A percentile compares a stretch with the other conserved stretches of the same genome.
These are phyloP conservation scores for Sphaerodactylus townsendi DNA, from an alignment of 2,113 vertebrate genomes.

Conservation along the genomic window DNA sequence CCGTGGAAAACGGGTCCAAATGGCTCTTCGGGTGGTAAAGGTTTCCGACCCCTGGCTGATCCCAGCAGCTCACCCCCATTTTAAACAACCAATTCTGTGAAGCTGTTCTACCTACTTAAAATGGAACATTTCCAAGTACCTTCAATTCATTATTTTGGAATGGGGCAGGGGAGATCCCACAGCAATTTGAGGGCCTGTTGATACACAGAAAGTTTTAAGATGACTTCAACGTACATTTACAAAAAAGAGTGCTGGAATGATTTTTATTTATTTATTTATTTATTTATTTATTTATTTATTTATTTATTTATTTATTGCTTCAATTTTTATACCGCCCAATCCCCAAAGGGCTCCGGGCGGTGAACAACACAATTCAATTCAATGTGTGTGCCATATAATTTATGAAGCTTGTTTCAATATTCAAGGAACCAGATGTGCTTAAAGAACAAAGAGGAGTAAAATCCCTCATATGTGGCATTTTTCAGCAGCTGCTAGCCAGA, in stretches of 20 bases:
- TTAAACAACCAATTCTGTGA: background rate
- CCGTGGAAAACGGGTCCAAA: no score
- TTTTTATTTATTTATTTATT: no score
- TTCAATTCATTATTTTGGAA: background rate
- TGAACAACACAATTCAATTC: no score
- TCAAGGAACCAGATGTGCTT: background rate
- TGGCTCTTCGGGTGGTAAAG: no score
- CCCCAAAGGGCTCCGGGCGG: no score
- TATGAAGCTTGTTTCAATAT: background rate
- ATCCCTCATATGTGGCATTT: background rate
- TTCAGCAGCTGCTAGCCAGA: background rate
- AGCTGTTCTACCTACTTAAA: background rate
- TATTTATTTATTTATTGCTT: no score
- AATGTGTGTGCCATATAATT: fast-evolving
- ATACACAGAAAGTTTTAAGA: background rate
- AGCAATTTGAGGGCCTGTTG: background rate
- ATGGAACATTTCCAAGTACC: background rate
- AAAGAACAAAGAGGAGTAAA: background rate
- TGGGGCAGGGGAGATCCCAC: background rate
- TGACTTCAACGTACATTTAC: background rate
- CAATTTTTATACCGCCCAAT: no score
- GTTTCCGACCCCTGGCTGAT: no score
- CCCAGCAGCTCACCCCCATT: background rate
- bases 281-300: no score
- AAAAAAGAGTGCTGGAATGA: background rate